These are phyloP conservation scores for Dicyrtoma fusca DNA, from an alignment of 2,888 invertebrate genomes.

Conservation along the genomic window DNA sequence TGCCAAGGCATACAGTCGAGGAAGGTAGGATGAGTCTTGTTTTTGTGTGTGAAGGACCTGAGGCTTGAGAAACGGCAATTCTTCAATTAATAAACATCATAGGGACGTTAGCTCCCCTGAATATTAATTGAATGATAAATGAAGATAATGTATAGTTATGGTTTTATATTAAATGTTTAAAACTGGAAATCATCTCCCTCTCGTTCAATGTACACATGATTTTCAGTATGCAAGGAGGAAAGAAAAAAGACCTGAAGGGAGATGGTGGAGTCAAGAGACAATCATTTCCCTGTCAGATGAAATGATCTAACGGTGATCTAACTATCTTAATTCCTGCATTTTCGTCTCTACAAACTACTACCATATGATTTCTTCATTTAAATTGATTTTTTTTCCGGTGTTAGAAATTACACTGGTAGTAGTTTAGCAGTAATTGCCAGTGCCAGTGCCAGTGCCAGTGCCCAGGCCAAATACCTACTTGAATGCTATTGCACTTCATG, in stretches of 20 bases:
- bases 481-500: too few species aligned
- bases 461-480: too few species aligned
- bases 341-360: too few species aligned
- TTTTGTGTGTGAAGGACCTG: neutral
- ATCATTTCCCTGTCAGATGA: too few species aligned
- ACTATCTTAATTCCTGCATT: too few species aligned
- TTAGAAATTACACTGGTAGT: too few species aligned
- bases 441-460: too few species aligned
- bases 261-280: neutral
- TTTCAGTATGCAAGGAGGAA: neutral
- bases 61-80: slow-evolving; percentile 17
- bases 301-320: too few species aligned
- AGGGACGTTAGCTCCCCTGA: neutral
- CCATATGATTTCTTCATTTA: too few species aligned
- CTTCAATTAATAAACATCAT: slow-evolving; percentile 18
- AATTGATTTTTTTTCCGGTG: too few species aligned
- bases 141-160: neutral
- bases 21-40: neutral
- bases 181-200: neutral
- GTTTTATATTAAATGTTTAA: neutral
- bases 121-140: slow-evolving; percentile 23
- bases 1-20: neutral
- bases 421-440: too few species aligned
- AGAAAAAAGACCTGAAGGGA: neutral
- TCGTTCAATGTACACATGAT: neutral